Base-by-base conservation (phyloP, 2,113 vertebrate species). In the Malaclemys terrapin region DNA sequence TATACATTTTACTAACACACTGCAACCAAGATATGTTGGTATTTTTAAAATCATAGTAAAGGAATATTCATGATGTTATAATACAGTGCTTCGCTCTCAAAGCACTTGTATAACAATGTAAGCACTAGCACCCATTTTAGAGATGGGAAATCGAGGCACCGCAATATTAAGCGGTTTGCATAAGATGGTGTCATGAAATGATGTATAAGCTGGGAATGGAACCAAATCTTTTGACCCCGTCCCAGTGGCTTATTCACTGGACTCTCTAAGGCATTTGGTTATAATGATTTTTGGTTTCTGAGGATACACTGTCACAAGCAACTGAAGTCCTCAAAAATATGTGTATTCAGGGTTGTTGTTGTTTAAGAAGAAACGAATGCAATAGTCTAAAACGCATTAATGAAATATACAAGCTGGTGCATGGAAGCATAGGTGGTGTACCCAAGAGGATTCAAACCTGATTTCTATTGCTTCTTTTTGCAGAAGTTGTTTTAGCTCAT, bases 361-460 rank as follows among this genome's bases (percentile, higher is more conserved):
- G 93, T 96, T 84, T 47, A n/a, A 16, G 79, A 94, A 13, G 76
- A 95, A 95, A 96, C 3, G 59, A 90, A 72, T 5, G 1, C 56
- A 79, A 76, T 57, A 11, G n/a, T 90, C 89, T 72, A 29, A 93
- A 45, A 50, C 24, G 69, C 89, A 95, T 92, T 82, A 95, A 75
- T 75, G 76, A 95, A 91, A 92, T 24, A 79, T 24, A 83, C 79
- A 84, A 78, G 52, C 45, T 85, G 79, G 62, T 53, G 25, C 22
- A 87, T 53, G 53, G 94, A 80, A 80, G 17, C 35, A 56, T 20
- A 93, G 88, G 56, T 45, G 95, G 93, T 50, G 31, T 95, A 86
- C 56, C 80, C 82, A 92, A 75, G 79, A 76, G 8, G 93, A 95
- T 94, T 82, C 53, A 94, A 87, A 84, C 88, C 45, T 90, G n/a